These are phyloP conservation scores for Lucinisca nassula DNA, from an alignment of 2,888 invertebrate species.

Conservation along the genomic window DNA sequence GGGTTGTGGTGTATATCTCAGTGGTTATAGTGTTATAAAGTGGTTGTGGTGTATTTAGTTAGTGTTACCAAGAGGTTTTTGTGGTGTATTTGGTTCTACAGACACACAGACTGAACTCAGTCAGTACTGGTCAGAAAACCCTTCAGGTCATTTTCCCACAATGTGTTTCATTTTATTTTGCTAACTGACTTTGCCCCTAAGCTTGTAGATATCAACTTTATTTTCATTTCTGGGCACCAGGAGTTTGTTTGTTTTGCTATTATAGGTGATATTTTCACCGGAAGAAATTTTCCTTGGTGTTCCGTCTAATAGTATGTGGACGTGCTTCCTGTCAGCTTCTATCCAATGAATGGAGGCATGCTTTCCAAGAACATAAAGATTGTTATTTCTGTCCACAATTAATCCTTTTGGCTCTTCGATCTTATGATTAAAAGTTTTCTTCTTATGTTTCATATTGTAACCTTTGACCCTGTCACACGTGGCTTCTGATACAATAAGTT, in stretches of 20 bases:
- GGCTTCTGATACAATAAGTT: slow-evolving; percentile 62
- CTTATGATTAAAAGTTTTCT: slow-evolving; percentile 62
- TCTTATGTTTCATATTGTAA: slow-evolving; percentile 55
- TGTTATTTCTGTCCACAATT: slow-evolving; percentile 58
- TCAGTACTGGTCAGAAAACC: too few species aligned
- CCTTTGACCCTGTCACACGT: slow-evolving; percentile 62
- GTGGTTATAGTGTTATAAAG: too few species aligned
- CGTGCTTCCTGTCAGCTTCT: slow-evolving; percentile 56
- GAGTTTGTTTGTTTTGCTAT: slow-evolving; percentile 38
- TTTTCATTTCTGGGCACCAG: slow-evolving; percentile 51
- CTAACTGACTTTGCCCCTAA: background rate
- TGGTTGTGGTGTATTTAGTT: too few species aligned
- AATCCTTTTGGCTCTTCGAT: slow-evolving; percentile 68
- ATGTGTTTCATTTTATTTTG: too few species aligned
- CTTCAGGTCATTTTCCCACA: too few species aligned
- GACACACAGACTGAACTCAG: too few species aligned
- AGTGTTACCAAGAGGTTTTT: too few species aligned
- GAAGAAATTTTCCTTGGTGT: slow-evolving; percentile 43
- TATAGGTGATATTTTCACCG: slow-evolving; percentile 54
- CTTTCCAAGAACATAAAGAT: slow-evolving; percentile 65
- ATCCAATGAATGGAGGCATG: slow-evolving; percentile 65
- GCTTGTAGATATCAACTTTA: slow-evolving; percentile 3
- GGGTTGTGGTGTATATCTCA: too few species aligned
- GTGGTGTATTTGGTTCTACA: too few species aligned
- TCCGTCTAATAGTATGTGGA: slow-evolving; percentile 60